phyloP scores from a whole-genome alignment of 2,888 invertebrate genomes.

The Oxystoma pomonae region DNA sequence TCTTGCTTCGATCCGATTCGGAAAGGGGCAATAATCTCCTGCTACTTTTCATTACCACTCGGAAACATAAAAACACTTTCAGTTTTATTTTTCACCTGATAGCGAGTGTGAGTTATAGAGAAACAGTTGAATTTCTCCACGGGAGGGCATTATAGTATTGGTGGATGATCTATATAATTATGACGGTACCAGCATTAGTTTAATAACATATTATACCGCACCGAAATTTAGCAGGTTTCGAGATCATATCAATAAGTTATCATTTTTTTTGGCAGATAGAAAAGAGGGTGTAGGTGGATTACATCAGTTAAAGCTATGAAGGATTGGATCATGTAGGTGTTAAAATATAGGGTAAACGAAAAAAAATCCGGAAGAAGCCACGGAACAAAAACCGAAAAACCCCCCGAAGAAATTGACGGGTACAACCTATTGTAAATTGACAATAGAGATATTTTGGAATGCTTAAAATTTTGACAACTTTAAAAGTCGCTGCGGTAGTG shows the following conservation, averaged over 20 bases:
- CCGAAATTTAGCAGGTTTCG: background rate
- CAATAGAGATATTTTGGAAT: too few relatives aligned
- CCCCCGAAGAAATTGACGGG: too few relatives aligned
- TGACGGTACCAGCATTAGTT: slow-evolving; percentile 33
- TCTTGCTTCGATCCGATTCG: background rate
- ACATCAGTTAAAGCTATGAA: too few relatives aligned
- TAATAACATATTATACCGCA: slow-evolving; percentile 3
- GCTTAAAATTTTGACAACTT: too few relatives aligned
- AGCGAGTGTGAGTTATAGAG: background rate
- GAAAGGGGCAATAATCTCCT: background rate
- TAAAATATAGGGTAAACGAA: too few relatives aligned
- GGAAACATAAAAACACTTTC: background rate
- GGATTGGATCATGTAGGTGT: too few relatives aligned
- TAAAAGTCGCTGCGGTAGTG: too few relatives aligned
- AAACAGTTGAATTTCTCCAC: slow-evolving; percentile 14
- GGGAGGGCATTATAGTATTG: slow-evolving; percentile 9
- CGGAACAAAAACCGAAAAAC: too few relatives aligned
- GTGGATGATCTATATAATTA: slow-evolving; percentile 19
- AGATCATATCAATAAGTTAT: background rate
- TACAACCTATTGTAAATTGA: too few relatives aligned
- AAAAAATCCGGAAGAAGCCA: too few relatives aligned
- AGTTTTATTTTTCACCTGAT: background rate
- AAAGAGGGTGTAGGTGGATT: background rate
- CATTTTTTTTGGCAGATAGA: background rate
- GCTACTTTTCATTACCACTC: background rate